Evolutionary conservation across 2,888 invertebrate genomes (phyloP).

Genomic region (Zhengitettix transpicula): DNA sequence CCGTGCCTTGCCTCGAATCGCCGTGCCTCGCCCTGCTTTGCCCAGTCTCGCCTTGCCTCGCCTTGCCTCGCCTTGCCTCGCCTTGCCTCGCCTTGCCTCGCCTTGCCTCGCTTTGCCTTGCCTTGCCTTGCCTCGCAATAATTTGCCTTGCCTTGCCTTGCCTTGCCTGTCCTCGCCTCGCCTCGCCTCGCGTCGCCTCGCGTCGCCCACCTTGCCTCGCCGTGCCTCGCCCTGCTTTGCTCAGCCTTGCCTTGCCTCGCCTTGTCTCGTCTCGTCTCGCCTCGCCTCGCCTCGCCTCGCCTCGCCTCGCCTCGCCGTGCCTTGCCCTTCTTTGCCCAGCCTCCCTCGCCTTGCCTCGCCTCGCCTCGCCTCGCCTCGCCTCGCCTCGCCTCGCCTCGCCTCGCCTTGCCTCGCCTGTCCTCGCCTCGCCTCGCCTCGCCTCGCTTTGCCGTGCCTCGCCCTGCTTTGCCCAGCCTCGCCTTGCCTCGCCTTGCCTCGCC

Average conservation of each 20-base stretch:
- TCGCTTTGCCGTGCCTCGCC: not conserved
- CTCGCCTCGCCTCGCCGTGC: not conserved
- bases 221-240: not conserved
- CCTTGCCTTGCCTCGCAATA: not conserved
- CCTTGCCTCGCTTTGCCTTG: not conserved
- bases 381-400: not conserved
- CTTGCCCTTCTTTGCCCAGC: not conserved
- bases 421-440: not conserved
- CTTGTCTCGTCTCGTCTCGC: not conserved
- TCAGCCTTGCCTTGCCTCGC: not conserved
- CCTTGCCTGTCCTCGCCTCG: not conserved
- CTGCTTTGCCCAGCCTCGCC: too few relatives aligned
- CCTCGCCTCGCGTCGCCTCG: not conserved
- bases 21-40: not conserved
- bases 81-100: not conserved
- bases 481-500: too few relatives aligned
- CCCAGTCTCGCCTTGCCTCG: not conserved
- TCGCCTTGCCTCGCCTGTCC: too few relatives aligned
- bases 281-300: not conserved
- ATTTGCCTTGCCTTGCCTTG: not conserved
- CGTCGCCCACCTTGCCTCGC: not conserved
- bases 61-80: not conserved
- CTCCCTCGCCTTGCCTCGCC: not conserved
- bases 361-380: not conserved
- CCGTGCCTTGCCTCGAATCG: not conserved